Evolutionary conservation across 2,113 vertebrate genomes (phyloP).

Genomic region (Corythaixoides concolor): DNA sequence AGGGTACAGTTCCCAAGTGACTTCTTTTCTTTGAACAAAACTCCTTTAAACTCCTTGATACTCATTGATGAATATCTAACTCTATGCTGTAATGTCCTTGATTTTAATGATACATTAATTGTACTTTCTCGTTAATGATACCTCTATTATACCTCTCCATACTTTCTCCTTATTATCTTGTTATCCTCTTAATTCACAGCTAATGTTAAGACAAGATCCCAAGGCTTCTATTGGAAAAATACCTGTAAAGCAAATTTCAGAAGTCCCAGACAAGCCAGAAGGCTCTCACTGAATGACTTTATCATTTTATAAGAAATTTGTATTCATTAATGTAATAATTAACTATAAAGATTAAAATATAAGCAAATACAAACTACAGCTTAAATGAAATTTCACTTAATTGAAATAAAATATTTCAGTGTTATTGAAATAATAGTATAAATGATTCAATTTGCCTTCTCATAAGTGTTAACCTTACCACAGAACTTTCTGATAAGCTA

Average conservation of each 20-base stretch:
- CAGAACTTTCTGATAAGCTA: background rate
- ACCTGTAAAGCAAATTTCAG: background rate
- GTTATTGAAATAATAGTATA: background rate
- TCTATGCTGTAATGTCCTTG: constrained; percentile 9
- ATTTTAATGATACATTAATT: constrained; percentile 32
- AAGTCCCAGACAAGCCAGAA: background rate
- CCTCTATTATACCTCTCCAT: background rate
- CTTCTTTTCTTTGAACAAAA: background rate
- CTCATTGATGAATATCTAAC: background rate
- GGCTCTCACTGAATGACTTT: background rate
- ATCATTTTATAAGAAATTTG: background rate
- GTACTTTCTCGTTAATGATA: background rate
- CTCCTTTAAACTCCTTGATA: constrained; percentile 1
- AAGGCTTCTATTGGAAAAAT: background rate
- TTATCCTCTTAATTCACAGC: background rate
- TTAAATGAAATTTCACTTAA: background rate
- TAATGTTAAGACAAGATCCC: background rate
- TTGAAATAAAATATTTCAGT: background rate
- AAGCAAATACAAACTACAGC: background rate
- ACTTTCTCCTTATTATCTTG: constrained; percentile 18
- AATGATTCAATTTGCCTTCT: background rate
- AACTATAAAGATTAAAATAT: background rate
- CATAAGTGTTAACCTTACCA: background rate
- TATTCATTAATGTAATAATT: background rate
- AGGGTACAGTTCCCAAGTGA: background rate